phyloP scores from a whole-genome alignment of 2,113 vertebrate species.

The Gymnorhina tibicen region DNA sequence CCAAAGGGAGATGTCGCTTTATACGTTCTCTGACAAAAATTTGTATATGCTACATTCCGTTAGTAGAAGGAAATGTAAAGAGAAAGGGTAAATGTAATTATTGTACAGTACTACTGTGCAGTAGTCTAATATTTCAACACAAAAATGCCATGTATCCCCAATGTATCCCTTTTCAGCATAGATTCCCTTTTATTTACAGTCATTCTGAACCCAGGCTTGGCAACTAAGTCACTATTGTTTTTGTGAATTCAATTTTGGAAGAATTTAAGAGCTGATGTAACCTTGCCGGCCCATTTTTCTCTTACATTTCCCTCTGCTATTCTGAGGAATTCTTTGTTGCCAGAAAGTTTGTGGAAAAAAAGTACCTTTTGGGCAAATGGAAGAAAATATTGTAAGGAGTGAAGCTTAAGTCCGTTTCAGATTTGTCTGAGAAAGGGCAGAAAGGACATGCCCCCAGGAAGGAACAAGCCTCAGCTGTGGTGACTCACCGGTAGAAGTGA shows the following conservation, averaged over 20 bases:
- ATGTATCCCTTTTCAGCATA: not conserved
- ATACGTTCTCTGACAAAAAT: not conserved
- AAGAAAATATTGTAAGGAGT: not conserved
- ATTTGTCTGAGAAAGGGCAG: not conserved
- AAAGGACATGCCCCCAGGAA: conserved; percentile 33
- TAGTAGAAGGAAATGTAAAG: not conserved
- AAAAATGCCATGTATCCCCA: not conserved
- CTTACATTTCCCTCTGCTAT: conserved; percentile 1
- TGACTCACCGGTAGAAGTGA: not conserved
- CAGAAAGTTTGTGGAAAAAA: not conserved
- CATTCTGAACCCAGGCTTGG: conserved; percentile 13
- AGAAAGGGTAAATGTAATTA: not conserved
- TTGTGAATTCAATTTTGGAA: conserved; percentile 11
- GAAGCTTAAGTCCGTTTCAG: not conserved
- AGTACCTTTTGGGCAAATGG: not conserved
- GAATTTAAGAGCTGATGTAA: conserved; percentile 40
- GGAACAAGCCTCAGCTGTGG: not conserved
- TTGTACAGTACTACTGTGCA: not conserved
- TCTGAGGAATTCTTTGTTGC: conserved; percentile 6
- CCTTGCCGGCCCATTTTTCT: conserved; percentile 17
- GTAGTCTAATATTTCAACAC: not conserved
- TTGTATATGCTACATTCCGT: not conserved
- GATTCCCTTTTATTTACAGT: not conserved
- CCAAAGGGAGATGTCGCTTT: not conserved
- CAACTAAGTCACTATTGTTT: conserved; percentile 20